phyloP scores from a whole-genome alignment of 2,113 vertebrate genomes.

The Austrofundulus limnaeus region DNA sequence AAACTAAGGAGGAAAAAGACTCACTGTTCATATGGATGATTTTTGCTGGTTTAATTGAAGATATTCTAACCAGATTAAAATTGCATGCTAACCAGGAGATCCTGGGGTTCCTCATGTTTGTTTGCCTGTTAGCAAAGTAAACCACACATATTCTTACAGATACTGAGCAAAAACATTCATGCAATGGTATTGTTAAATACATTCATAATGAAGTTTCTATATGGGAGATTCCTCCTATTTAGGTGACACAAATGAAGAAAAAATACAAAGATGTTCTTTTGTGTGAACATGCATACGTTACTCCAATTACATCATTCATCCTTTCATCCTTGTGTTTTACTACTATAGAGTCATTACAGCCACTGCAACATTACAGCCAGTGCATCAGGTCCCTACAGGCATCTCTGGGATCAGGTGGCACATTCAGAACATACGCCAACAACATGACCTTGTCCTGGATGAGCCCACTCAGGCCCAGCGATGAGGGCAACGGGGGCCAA shows the following conservation, averaged over 20 bases:
- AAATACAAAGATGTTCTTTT: constrained; percentile 3
- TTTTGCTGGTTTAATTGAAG: too few relatives aligned
- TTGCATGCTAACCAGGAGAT: too few relatives aligned
- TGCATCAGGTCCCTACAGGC: constrained; percentile 52
- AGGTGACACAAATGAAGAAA: neutral
- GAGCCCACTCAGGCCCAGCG: constrained; percentile 50
- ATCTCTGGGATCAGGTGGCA: constrained; percentile 69
- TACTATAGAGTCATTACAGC: constrained; percentile 15
- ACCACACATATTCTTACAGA: too few relatives aligned
- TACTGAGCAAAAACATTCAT: too few relatives aligned
- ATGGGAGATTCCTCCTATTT: too few relatives aligned
- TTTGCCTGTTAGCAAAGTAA: too few relatives aligned
- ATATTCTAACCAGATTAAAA: too few relatives aligned
- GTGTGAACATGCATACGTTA: constrained; percentile 23
- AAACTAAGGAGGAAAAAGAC: too few relatives aligned
- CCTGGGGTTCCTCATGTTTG: too few relatives aligned
- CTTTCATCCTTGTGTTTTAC: constrained; percentile 34
- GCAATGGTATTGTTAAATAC: too few relatives aligned
- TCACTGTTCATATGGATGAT: too few relatives aligned
- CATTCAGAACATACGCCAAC: constrained; percentile 70
- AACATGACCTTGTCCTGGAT: constrained; percentile 79
- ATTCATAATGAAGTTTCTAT: too few relatives aligned
- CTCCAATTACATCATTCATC: constrained; percentile 19
- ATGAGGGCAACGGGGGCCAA: constrained; percentile 59
- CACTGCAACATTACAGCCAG: constrained; percentile 38